Percentiles rank a stretch among this genome's conserved stretches.
phyloP scores from a whole-genome alignment of 1,140 invertebrate species.

The Liolophura sinensis region DNA sequence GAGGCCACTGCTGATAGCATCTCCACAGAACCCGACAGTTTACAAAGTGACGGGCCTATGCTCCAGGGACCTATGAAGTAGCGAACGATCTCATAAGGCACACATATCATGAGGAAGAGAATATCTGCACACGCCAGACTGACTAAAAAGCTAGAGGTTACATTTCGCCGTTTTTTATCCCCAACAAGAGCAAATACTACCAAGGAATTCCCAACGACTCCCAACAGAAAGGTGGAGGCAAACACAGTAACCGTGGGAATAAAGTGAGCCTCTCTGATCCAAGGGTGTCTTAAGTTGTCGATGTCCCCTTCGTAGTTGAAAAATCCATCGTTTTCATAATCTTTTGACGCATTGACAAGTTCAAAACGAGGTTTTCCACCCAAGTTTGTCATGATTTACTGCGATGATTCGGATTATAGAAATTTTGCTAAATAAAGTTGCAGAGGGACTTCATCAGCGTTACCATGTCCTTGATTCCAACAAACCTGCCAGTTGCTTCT shows the following conservation, averaged over 20 bases:
- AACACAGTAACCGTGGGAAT: conserved; percentile 62
- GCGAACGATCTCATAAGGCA: conserved; percentile 84
- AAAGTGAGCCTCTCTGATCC: conserved; percentile 30
- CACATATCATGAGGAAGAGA: conserved; percentile 83
- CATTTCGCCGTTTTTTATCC: conserved; percentile 80
- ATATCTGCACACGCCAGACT: conserved; percentile 89
- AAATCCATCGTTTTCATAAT: neutral
- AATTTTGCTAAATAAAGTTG: too few species aligned
- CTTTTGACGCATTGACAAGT: too few species aligned
- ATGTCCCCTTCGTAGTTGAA: conserved; percentile 28
- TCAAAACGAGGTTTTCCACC: too few species aligned
- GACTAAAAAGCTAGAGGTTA: conserved; percentile 90
- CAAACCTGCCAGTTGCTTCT: too few species aligned
- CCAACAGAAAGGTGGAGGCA: conserved; percentile 71
- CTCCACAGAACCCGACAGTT: conserved; percentile 36
- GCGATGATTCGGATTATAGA: too few species aligned
- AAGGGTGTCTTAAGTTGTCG: conserved; percentile 22
- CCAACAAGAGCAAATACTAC: conserved; percentile 84
- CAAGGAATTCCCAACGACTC: conserved; percentile 80
- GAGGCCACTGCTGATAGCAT: conserved; percentile 47
- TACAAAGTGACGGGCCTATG: conserved; percentile 71
- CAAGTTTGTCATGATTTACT: too few species aligned
- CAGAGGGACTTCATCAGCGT: too few species aligned
- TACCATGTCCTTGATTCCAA: too few species aligned
- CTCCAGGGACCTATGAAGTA: conserved; percentile 79